Evolutionary conservation across 2,797 vertebrate genomes (phyloP).

Genomic region (Takifugu ocellatus): DNA sequence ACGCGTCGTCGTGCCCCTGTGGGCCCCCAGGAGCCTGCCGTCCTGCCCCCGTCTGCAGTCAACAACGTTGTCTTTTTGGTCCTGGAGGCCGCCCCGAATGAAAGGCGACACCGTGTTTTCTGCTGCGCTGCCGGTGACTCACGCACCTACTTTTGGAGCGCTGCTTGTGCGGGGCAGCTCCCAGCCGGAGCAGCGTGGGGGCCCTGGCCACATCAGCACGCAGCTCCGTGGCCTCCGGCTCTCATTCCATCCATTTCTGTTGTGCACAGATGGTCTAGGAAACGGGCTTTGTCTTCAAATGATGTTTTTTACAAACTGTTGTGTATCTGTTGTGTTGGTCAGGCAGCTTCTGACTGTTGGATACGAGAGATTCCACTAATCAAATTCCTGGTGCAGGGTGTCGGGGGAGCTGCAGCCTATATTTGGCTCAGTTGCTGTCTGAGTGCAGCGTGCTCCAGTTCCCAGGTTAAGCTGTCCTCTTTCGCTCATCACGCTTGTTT

Average conservation of each 20-base stretch:
- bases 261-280: not conserved
- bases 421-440: conserved; percentile 47
- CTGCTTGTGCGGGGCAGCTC: conserved; percentile 55
- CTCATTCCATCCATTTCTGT: conserved; percentile 21
- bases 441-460: conserved; percentile 52
- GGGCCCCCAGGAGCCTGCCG: conserved; percentile 19
- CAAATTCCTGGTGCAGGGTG: conserved; percentile 11
- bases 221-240: conserved; percentile 2
- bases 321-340: too few relatives aligned
- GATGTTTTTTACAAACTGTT: too few relatives aligned
- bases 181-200: conserved; percentile 51
- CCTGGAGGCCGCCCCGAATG: conserved; percentile 45
- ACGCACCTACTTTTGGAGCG: conserved; percentile 58
- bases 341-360: conserved; percentile 5
- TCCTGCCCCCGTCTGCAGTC: conserved; percentile 7
- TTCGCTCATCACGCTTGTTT: conserved; percentile 24
- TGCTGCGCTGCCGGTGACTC: conserved; percentile 64
- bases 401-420: conserved; percentile 29
- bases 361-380: conserved; percentile 11
- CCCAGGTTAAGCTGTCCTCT: conserved; percentile 48
- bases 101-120: conserved; percentile 67
- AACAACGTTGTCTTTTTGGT: conserved; percentile 13
- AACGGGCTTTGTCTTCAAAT: too few relatives aligned
- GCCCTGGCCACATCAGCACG: conserved; percentile 35
- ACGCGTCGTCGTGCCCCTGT: conserved; percentile 5